A percentile compares a stretch with the other conserved stretches of the same genome.
Evolutionary conservation across 2,113 vertebrate species (phyloP).

Genomic region (Phrynosoma blainvillii): DNA sequence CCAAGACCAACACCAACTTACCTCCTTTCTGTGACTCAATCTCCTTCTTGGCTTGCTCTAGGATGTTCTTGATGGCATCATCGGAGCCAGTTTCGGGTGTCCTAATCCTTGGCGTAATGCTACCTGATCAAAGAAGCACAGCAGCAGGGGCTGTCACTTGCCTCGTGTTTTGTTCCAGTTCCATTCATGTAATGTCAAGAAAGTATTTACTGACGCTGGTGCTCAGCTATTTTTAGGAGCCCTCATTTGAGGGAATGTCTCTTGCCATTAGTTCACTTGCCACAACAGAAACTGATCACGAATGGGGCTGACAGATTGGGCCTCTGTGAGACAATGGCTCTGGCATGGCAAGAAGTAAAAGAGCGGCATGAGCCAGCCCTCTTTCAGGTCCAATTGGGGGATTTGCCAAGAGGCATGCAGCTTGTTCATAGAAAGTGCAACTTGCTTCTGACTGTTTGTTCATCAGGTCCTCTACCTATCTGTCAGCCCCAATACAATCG

Average conservation of each 20-base stretch:
- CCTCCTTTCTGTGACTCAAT: constrained; percentile 96
- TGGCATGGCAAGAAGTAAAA: background rate
- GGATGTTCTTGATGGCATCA: constrained; percentile 97
- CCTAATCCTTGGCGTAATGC: constrained; percentile 97
- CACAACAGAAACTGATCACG: background rate
- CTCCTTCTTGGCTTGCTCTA: constrained; percentile 99
- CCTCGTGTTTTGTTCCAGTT: constrained; percentile 51
- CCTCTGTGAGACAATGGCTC: background rate
- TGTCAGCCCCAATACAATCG: no score
- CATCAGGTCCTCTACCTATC: no score
- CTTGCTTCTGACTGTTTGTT: background rate
- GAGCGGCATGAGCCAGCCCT: background rate
- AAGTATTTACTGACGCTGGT: constrained; percentile 37
- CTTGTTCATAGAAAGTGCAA: background rate
- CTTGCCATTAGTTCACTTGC: rapidly evolving
- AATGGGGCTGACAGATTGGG: constrained; percentile 1
- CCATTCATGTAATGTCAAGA: constrained; percentile 19
- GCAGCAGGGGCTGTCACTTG: constrained; percentile 30
- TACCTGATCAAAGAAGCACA: constrained; percentile 83
- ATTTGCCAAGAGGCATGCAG: background rate
- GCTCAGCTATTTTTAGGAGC: constrained; percentile 56
- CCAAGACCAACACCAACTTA: constrained; percentile 58
- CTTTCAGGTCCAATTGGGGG: no score
- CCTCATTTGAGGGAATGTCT: constrained; percentile 49
- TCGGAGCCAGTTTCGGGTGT: constrained; percentile 98